Base-by-base conservation (phyloP, 2,113 vertebrate species). In the Centrocercus urophasianus region DNA sequence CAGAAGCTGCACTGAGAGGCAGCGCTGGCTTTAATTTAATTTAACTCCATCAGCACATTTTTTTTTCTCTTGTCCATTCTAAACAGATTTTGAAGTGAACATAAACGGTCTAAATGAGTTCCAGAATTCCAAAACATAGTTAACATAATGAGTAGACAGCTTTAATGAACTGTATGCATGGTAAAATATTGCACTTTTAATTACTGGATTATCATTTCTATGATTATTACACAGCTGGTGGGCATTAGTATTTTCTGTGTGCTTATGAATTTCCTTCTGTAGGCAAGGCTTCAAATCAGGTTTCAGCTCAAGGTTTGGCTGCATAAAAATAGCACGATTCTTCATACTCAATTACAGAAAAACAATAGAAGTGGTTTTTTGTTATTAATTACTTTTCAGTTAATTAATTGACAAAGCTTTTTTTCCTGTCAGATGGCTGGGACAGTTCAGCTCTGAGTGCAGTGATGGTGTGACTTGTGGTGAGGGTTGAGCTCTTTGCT, bases 201-300 rank as follows among this genome's bases (percentile, higher is more conserved):
- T 96, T 88, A 82, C 74, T 92, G 56, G 59, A 47, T 94, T 93
- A 86, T 84, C 81, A 89, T 22, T 96, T 82, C 80, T 76, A 11
- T 86, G 73, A 89, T 92, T 79, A 87, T 91, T 90, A 61, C 71
- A 83, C 74, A 89, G 89, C 93, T 93, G 81, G 48, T 89, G 67
- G 84, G n/a, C 89, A 92, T 89, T 89, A 87, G 50, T 79, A 43
- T 77, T 84, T 95, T 89, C 70, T 63, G n/a, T 79, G 20, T 81
- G 83, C 34, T 90, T 88, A 61, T 50, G 45, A 74, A 76, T 93
- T 96, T 93, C 63, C 59, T 89, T 90, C 93, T 96, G 59, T 71
- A 76, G 70, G 64, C 42, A 93, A 80, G 64, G 95, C 83, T 94
- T 95, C 74, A 83, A 93, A 74, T 91, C 89, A 81, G 7, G 10